phyloP scores from a whole-genome alignment of 2,113 vertebrate genomes.

The Oenanthe oenanthe region DNA sequence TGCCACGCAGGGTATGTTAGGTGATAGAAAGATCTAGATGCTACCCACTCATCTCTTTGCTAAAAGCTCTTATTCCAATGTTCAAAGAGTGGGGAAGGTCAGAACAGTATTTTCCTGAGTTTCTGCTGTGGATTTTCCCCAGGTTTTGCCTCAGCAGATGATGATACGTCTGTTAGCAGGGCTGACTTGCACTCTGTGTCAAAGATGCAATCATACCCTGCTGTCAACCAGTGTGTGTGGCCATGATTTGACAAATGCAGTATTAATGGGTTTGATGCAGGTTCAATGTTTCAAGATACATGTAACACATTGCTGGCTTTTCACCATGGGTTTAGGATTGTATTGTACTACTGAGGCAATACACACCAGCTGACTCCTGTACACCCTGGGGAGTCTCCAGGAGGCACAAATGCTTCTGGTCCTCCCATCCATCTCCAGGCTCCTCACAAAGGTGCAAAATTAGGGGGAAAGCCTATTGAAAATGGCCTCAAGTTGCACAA shows the following conservation, averaged over 20 bases:
- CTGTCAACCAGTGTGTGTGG: background rate
- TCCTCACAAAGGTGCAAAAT: background rate
- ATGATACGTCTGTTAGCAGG: background rate
- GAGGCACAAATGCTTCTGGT: background rate
- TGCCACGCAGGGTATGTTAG: background rate
- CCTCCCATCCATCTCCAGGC: background rate
- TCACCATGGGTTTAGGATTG: background rate
- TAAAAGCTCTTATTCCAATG: background rate
- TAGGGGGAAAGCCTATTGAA: background rate
- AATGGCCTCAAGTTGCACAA: background rate
- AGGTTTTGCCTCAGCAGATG: background rate
- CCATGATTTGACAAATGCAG: background rate
- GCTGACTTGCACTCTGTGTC: background rate
- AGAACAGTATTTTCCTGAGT: background rate
- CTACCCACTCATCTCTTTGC: background rate
- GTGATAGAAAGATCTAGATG: background rate
- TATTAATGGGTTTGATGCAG: background rate
- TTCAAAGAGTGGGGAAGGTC: background rate
- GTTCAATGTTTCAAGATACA: background rate
- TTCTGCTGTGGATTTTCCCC: background rate
- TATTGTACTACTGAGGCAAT: background rate
- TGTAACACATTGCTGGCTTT: background rate
- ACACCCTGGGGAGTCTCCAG: background rate
- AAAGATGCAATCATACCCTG: background rate
- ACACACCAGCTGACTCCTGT: background rate